phyloP scores from a whole-genome alignment of 2,888 invertebrate genomes.

The Sepioteuthis lessoniana region DNA sequence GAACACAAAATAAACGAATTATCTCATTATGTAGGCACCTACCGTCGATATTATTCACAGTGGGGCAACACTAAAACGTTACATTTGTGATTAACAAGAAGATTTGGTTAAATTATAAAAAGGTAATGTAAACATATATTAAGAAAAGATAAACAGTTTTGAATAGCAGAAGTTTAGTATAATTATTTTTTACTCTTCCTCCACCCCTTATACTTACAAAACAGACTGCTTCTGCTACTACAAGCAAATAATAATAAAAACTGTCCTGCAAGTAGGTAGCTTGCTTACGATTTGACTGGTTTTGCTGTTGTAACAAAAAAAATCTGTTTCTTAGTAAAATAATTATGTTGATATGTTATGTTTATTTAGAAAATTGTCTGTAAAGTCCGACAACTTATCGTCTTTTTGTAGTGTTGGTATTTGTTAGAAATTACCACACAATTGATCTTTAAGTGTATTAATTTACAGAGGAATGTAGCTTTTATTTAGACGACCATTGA shows the following conservation, averaged over 20 bases:
- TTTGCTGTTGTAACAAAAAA: not conserved
- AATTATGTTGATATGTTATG: not conserved
- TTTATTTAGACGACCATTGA: no score
- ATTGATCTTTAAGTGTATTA: not conserved
- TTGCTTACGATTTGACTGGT: not conserved
- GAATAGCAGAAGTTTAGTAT: not conserved
- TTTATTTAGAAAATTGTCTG: not conserved
- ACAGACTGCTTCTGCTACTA: not conserved
- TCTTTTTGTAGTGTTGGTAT: not conserved
- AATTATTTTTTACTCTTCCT: not conserved
- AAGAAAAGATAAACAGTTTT: not conserved
- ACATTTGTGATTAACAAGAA: no score
- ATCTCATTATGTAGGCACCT: no score
- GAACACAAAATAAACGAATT: no score
- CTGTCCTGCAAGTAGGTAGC: not conserved
- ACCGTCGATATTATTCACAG: no score
- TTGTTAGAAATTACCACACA: not conserved
- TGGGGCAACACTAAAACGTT: no score
- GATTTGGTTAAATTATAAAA: no score
- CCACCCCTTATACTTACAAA: not conserved
- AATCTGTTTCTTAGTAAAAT: not conserved
- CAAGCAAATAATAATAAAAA: not conserved
- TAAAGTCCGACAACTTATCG: not conserved
- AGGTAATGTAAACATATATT: not conserved
- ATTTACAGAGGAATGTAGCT: not conserved